Evolutionary conservation across 2,888 invertebrate species (phyloP).

Genomic region (Griposia aprilina): DNA sequence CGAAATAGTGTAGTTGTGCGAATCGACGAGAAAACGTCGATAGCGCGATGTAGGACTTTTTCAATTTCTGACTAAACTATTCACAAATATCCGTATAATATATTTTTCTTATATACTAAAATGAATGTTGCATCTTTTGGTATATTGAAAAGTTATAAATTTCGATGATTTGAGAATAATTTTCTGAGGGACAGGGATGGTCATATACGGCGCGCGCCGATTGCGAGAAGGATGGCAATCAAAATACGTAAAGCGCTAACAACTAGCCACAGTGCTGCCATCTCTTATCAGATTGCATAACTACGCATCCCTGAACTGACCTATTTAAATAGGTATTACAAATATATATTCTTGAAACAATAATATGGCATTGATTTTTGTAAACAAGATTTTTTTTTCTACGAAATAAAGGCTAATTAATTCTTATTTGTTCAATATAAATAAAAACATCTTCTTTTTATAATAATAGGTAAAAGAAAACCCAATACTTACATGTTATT

Average conservation of each 20-base stretch:
- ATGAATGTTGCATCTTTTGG: background rate
- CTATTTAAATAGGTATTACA: background rate
- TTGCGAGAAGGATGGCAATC: conserved; percentile 61
- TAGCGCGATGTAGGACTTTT: conserved; percentile 58
- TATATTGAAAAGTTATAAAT: conserved; percentile 25
- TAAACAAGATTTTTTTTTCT: too few relatives aligned
- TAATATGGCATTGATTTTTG: background rate
- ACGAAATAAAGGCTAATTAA: background rate
- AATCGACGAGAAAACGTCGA: conserved; percentile 50
- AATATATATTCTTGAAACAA: background rate
- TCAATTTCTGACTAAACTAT: conserved; percentile 18
- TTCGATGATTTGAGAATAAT: conserved; percentile 16
- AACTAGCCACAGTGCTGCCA: conserved; percentile 66
- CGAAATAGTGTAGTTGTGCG: conserved; percentile 27
- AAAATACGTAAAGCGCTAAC: conserved; percentile 20
- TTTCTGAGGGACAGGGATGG: conserved; percentile 48
- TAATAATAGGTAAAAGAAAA: background rate
- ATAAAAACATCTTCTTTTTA: background rate
- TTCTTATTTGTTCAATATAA: background rate
- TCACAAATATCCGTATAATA: background rate
- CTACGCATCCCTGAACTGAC: conserved; percentile 7
- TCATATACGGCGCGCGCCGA: conserved; percentile 29
- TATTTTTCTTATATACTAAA: background rate
- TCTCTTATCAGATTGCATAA: conserved; percentile 60
- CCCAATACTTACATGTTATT: background rate